Conservation (phyloP, 2,113 vertebrate species). For the Scophthalmus maximus region DNA sequence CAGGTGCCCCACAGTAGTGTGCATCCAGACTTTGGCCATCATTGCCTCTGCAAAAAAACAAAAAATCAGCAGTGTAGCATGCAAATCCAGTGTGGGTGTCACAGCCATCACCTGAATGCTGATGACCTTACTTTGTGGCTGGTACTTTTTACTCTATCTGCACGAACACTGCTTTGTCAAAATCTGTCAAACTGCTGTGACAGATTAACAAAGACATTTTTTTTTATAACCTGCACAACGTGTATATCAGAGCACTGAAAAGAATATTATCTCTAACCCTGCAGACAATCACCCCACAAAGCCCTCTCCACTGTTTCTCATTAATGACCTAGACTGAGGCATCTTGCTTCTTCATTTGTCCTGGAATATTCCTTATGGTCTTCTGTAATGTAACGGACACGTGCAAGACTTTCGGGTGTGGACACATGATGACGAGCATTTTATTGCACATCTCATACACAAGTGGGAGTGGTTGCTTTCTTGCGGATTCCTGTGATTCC, state of each 20-base stretch:
- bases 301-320: background rate
- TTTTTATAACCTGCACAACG: constrained; percentile 5
- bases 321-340: background rate
- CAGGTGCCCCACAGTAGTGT: constrained; percentile 47
- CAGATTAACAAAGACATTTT: constrained; percentile 3
- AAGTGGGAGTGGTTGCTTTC: constrained; percentile 45
- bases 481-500: background rate
- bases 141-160: background rate
- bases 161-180: constrained; percentile 11
- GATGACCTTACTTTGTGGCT: constrained; percentile 1
- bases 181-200: constrained; percentile 15
- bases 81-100: too few species aligned
- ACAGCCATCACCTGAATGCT: background rate
- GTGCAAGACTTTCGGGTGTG: background rate
- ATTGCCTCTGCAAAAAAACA: background rate
- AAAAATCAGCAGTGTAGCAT: background rate
- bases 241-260: constrained; percentile 6
- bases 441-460: constrained; percentile 11
- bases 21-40: constrained; percentile 15
- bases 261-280: background rate
- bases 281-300: too few species aligned
- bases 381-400: too few species aligned
- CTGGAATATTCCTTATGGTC: too few species aligned
- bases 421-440: background rate
- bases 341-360: background rate